Evolutionary conservation across 2,888 invertebrate genomes (phyloP), one percentile per base, ranked within the genome.

Genomic region (Drosophila anomelani): DNA sequence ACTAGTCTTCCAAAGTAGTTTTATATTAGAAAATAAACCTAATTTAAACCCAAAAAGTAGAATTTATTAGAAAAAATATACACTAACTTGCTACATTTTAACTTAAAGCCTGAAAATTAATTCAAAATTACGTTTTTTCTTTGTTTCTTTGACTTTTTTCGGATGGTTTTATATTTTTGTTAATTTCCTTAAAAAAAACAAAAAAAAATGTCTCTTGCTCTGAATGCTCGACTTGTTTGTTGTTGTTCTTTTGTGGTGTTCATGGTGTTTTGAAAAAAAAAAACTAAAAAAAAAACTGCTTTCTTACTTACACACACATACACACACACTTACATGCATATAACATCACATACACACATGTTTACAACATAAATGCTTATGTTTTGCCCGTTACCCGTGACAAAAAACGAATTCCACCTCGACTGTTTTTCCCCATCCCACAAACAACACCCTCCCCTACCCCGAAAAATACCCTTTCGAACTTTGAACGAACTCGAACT

Each of bases 171-270:
- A 76, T 74, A 74, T 74, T 76, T 76, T 79, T 86, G 69, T 80
- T 85, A 79, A 86, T 81, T 78, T 51, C 3, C 20, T 51, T 51
- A 23, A 20, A 34, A 34, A 51, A 15, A 34, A 51, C 15, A 15
- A 32, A 17, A 34, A 51, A 51, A 34, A 20, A 73, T 86, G 70
- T 68, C 70, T 68, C 70, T 88, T 71, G 88, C 86, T 51, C 51
- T 88, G 88, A 84, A 84, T 84, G 84, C 86, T 88, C 86, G 88
- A 88, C 86, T 84, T 88, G 84, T 84, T 84, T 84, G 83, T 88
- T 88, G 83, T 86, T 51, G 51, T 51, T 51, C 51, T 51, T 51
- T 84, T 88, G 84, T 84, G 84, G 84, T 88, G 88, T 88, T 85
- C 69, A 84, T 88, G 88, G 83, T 84, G 86, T 83, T 78, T 64